Conservation (phyloP, 1,140 invertebrate genomes). For the Latrodectus geometricus region DNA sequence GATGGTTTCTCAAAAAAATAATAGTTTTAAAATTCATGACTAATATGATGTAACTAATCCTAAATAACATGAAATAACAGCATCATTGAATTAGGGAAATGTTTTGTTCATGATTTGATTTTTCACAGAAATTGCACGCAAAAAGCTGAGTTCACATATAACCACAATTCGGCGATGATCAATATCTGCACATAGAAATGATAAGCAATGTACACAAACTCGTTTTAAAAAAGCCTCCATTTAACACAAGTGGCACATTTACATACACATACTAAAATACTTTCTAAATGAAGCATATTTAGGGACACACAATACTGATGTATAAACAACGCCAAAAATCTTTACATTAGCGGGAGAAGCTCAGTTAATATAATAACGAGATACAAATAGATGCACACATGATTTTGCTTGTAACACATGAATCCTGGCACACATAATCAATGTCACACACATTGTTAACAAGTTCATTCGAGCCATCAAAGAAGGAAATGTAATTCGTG, state of each 20-base stretch:
- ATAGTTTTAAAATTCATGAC: no score
- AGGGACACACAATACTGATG: conserved; percentile 21
- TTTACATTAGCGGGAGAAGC: conserved; percentile 36
- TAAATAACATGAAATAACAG: no score
- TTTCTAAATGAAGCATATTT: conserved; percentile 23
- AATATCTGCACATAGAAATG: no score
- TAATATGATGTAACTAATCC: no score
- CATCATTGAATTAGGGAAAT: no score
- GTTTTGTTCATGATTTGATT: no score
- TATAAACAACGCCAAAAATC: neutral
- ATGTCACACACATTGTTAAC: neutral
- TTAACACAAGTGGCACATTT: conserved; percentile 15
- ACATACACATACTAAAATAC: conserved; percentile 37
- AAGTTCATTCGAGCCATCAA: neutral
- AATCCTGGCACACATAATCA: conserved; percentile 1
- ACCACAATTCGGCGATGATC: no score
- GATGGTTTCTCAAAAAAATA: no score
- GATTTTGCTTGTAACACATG: neutral
- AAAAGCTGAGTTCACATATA: no score
- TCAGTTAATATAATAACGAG: conserved; percentile 38
- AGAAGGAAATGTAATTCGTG: neutral
- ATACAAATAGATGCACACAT: conserved; percentile 28
- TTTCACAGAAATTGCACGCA: no score
- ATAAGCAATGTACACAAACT: no score
- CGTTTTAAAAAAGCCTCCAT: no score